Base-by-base conservation (phyloP, 2,113 vertebrate genomes). In the Sterrhoptilus dennistouni region DNA sequence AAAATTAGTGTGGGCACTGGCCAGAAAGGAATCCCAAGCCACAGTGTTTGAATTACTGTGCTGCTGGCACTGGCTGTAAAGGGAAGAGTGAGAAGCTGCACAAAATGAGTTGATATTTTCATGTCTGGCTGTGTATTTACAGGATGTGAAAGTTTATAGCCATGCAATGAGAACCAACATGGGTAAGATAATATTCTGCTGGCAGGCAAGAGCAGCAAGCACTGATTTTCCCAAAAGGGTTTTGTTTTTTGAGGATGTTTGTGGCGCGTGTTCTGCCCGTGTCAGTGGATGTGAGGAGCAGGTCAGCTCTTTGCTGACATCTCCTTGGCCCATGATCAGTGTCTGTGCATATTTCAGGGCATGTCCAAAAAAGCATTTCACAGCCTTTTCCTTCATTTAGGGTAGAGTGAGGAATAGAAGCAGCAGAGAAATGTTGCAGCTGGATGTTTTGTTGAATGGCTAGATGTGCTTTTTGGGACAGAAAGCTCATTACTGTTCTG, bases 191-290 rank as follows among this genome's bases (percentile, higher is more conserved):
- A 12, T 6, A 31, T 23, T 44, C 56, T 72, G 27, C 79, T 80
- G 89, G 88, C 38, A 90, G 33, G 38, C 27, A 23, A 52, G 44
- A 76, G 33, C 53, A 88, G 9, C 1, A 1, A 61, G 20, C n/a
- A 42, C 71, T 36, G 42, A 11, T 47, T 78, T 75, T 76, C 57
- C 50, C 15, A 1, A 45, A 70, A 64, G 22, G 14, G 1, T 57
- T 72, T 68, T 21, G 7, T 25, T 76, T 66, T 24, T 29, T 69
- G 38, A 69, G 35, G 15, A 15, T 56, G 27, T 4, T 40, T 53
- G 60, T 83, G 74, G 72, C n/a, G 28, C 0, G 0, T n/a, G 24
- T 61, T 68, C 31, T 77, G 29, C 28, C 27, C 4, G 0, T 36
- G 24, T 28, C 38, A 64, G 3, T 24, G 29, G 44, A 2, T 68